Conservation (phyloP, 2,888 invertebrate genomes). For the Heliconius hortense region DNA sequence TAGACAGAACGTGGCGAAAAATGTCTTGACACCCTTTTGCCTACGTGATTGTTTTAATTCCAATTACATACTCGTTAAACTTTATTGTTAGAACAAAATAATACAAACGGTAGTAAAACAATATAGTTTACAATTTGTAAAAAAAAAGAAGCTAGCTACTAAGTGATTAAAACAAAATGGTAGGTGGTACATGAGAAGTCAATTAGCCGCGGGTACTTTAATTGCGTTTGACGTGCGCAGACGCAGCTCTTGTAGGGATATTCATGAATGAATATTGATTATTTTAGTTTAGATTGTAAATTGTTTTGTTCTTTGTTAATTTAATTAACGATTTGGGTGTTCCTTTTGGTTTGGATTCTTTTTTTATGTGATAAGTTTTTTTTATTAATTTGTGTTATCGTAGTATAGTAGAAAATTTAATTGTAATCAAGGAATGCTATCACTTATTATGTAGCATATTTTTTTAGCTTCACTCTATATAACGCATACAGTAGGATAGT, state of each 20-base stretch:
- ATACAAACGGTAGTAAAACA: constrained; percentile 7
- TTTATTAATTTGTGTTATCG: neutral
- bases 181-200: constrained; percentile 78
- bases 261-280: constrained; percentile 39
- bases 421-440: neutral
- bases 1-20: neutral
- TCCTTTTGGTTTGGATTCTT: neutral
- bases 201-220: constrained; percentile 72
- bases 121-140: constrained; percentile 39
- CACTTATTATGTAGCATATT: neutral
- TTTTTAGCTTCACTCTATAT: neutral
- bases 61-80: neutral
- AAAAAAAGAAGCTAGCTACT: constrained; percentile 43
- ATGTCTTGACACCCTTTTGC: no score
- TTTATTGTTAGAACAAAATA: constrained; percentile 11
- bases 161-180: constrained; percentile 51
- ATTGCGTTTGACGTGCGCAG: constrained; percentile 70
- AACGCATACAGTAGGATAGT: neutral
- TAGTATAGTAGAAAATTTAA: neutral
- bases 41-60: neutral
- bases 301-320: constrained; percentile 4
- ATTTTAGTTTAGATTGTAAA: constrained; percentile 26
- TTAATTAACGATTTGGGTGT: neutral
- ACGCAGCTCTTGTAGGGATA: constrained; percentile 54
- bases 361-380: neutral